Conservation (phyloP, 2,888 invertebrate species). For the Cremastinae sp. region DNA sequence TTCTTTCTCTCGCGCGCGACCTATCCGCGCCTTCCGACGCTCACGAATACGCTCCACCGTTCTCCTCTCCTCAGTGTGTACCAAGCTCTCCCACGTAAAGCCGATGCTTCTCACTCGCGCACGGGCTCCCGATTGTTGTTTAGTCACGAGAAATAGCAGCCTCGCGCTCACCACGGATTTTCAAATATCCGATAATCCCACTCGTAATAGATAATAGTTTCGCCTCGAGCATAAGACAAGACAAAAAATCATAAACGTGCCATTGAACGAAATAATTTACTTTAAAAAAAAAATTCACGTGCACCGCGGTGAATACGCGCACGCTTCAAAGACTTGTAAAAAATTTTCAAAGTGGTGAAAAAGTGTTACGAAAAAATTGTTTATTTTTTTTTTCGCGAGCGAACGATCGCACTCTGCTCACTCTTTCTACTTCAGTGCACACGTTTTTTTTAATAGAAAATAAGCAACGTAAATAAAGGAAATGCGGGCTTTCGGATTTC, state of each 20-base stretch:
- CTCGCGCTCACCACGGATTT: not conserved
- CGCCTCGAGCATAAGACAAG: too few relatives aligned
- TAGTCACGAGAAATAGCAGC: conserved; percentile 1
- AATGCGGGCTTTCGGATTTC: conserved; percentile 53
- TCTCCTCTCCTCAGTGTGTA: conserved; percentile 49
- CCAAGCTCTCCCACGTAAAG: conserved; percentile 42
- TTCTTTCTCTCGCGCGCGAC: not conserved
- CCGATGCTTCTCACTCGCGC: conserved; percentile 29
- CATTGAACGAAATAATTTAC: too few relatives aligned
- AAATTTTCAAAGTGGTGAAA: too few relatives aligned
- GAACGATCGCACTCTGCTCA: too few relatives aligned
- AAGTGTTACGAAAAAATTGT: too few relatives aligned
- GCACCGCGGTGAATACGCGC: too few relatives aligned
- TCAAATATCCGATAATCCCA: too few relatives aligned
- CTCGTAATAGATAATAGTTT: too few relatives aligned
- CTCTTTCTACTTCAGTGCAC: not conserved
- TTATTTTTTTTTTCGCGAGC: too few relatives aligned
- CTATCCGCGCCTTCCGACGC: not conserved
- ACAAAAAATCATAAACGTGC: too few relatives aligned
- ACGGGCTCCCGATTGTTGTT: conserved; percentile 5
- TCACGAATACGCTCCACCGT: conserved; percentile 7
- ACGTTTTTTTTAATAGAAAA: not conserved
- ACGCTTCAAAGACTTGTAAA: too few relatives aligned
- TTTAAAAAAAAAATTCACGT: too few relatives aligned
- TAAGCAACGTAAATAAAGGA: not conserved